Percentiles rank a stretch among this genome's conserved stretches.
phyloP scores from a whole-genome alignment of 53 echinoderm and acorn worm species.

The Temnopleurus reevesii region DNA sequence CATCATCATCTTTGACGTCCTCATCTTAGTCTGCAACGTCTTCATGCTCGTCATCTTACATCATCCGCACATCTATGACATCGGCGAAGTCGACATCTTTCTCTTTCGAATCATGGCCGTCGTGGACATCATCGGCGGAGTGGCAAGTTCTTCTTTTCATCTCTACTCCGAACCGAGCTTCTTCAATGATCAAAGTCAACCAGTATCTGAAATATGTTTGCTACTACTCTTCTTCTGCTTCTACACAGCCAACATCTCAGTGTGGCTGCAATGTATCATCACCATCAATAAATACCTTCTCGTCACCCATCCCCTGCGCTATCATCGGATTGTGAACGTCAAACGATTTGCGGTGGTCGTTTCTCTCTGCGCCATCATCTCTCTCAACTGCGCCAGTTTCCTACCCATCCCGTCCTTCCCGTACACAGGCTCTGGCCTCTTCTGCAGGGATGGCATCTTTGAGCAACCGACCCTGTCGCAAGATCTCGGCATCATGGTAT shows the following conservation, averaged over 20 bases:
- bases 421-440: neutral
- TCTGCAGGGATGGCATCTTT: conserved; percentile 44
- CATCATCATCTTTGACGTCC: conserved; percentile 25
- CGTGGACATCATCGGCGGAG: conserved; percentile 27
- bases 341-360: conserved; percentile 7
- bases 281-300: conserved; percentile 16
- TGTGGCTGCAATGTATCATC: conserved; percentile 38
- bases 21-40: conserved; percentile 4
- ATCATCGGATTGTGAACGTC: neutral
- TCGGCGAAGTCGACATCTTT: conserved; percentile 38
- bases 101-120: conserved; percentile 31
- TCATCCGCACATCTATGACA: neutral
- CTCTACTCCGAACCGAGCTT: conserved; percentile 53
- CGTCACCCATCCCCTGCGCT: conserved; percentile 4
- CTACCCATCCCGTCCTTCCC: conserved; percentile 51
- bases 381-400: conserved; percentile 51
- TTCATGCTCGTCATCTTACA: conserved; percentile 12
- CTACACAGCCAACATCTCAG: conserved; percentile 44
- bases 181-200: neutral
- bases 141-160: conserved; percentile 26
- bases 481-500: conserved; percentile 46
- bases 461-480: conserved; percentile 10
- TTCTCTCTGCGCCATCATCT: neutral
- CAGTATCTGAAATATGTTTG: neutral
- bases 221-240: conserved; percentile 43